Evolutionary conservation across 2,888 invertebrate species (phyloP), one percentile per base, ranked within the genome.

Genomic region (Eulithis testata): DNA sequence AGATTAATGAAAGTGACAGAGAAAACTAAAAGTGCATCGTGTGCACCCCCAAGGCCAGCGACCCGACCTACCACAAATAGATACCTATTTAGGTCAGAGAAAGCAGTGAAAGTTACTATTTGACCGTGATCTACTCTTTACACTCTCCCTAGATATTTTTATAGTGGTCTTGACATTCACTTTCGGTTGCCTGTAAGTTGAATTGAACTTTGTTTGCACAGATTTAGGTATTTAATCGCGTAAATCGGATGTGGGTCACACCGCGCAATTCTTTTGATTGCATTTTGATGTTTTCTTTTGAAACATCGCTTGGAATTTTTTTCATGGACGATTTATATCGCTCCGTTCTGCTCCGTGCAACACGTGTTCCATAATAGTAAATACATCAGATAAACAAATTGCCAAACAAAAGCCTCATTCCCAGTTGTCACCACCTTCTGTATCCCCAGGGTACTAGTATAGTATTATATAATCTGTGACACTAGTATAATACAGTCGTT

Each of bases 51-150:
- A 89, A 90, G 90, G 91, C 82, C 88, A 73, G 60, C 81, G 65
- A 74, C 79, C 80, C 81, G 86, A 88, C 91, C 90, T 90, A 85
- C 87, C 81, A 85, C 88, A 60, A 88, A 85, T 49, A 21, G 21
- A 49, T 77, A 78, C 76, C 66, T 72, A 87, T 83, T 86, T 87
- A 83, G 88, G 91, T 84, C 89, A 69, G 86, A 84, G 91, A 91
- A 91, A 92, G 86, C 79, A 85, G 90, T 83, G 91, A 91, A 91
- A 91, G 91, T 87, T 71, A 80, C 79, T 78, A 81, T 85, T 82
- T 86, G 88, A 82, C 88, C 89, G 81, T 87, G 88, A 90, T 87
- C 86, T 88, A 88, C 86, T 88, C 86, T 83, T 77, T 70, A 78
- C 84, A 84, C 87, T 89, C 86, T 86, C 80, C 87, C 83, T 83